Base-by-base conservation (phyloP, 2,888 invertebrate species). In the Limnephilus lunatus region DNA sequence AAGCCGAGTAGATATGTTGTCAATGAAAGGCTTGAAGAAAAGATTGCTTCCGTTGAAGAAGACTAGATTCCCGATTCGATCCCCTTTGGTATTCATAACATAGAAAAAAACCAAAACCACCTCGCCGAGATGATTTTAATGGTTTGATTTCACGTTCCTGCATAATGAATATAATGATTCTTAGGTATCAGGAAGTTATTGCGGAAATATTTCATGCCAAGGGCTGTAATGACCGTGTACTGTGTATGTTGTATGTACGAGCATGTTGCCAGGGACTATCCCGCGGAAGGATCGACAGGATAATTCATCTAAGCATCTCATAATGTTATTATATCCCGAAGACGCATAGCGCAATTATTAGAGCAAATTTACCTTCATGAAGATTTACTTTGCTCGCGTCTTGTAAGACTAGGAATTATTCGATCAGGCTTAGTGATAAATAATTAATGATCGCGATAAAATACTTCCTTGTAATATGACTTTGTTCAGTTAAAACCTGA, bases 241-340 rank as follows among this genome's bases (percentile, higher is more conserved):
- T 68, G 68, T 68, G 25, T 68, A 68, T 68, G 68, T 25, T 68
- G 68, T 25, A n/a, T 68, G n/a, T 25, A 15, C 14, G 48, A 48
- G 48, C 15, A 25, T 68, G 9, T 68, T 25, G 1, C 53, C 25
- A 68, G 53, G 0, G 25, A 25, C 25, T 68, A 25, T 68, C 25
- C 68, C 68, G 68, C 68, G 68, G 68, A 68, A 68, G 68, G 68
- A 68, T 68, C 68, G 68, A 68, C 68, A 68, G 68, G 68, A 68
- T 68, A 68, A 68, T 68, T 68, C 68, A 68, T 68, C 25, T 68
- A 68, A 68, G 68, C 68, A 68, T 68, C 68, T 68, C 68, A 68
- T 68, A 68, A 68, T 68, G 68, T 68, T 68, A 68, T 68, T 68
- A 25, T 68, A 68, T 68, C 68, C 68, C 68, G 68, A 68, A 68